Conservation (phyloP, 2,888 invertebrate genomes). For the Omphaloscelis lunosa region DNA sequence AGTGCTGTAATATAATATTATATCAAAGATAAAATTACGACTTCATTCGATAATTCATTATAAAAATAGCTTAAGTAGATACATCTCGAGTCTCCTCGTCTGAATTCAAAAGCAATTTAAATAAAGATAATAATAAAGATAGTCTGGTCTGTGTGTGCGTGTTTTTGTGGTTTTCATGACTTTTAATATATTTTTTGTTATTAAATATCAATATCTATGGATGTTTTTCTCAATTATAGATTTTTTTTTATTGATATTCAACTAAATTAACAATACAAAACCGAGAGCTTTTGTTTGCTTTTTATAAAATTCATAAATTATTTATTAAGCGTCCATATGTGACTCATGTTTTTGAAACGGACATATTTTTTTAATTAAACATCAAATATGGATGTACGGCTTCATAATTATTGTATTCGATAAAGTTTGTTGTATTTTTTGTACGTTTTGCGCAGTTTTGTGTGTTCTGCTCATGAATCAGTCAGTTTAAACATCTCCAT, state of each 20-base stretch:
- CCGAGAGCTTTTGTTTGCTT: too few relatives aligned
- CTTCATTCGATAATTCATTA: slow-evolving; percentile 33
- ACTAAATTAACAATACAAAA: neutral
- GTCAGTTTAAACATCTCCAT: slow-evolving; percentile 60
- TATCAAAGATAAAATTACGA: slow-evolving; percentile 34
- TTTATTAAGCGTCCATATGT: slow-evolving; percentile 9
- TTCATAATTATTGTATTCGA: slow-evolving; percentile 44
- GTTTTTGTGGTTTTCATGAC: neutral
- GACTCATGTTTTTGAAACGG: slow-evolving; percentile 16
- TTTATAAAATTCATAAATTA: slow-evolving; percentile 14
- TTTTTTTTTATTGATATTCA: slow-evolving; percentile 15
- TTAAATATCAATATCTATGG: neutral
- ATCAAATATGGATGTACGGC: slow-evolving; percentile 10
- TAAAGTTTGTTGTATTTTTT: slow-evolving; percentile 36
- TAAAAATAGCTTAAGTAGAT: slow-evolving; percentile 5
- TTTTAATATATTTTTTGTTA: neutral
- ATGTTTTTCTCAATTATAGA: neutral
- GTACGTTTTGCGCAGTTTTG: slow-evolving; percentile 27
- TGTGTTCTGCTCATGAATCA: slow-evolving; percentile 56
- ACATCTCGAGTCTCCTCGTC: neutral
- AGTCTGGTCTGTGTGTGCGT: neutral
- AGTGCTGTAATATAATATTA: slow-evolving; percentile 37
- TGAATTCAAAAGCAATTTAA: slow-evolving; percentile 12
- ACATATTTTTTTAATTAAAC: slow-evolving; percentile 39
- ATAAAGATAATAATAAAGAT: neutral